Evolutionary conservation across 37 sponge, comb jelly and placozoan genomes (phyloP), one percentile per base, ranked within the genome.

Genomic region (Axinella damicornis): DNA sequence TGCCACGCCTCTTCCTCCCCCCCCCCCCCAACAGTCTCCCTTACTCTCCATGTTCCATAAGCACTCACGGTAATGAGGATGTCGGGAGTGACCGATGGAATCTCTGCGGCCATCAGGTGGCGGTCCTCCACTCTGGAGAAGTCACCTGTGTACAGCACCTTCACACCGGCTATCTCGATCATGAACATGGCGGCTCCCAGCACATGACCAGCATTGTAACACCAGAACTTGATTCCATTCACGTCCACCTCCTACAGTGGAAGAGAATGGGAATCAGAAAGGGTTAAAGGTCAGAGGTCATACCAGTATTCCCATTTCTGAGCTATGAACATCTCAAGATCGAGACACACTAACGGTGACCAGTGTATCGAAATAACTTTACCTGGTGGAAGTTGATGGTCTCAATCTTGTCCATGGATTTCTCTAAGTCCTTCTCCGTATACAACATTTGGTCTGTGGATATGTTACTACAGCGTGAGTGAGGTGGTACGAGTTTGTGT

Each of bases 101-200:
- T 80, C 63, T 98, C 99, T 4, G 99, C 99, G 2, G 99, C 99
- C 96, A 94, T 98, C 36, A 98, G 57, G 71, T 98, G 99, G 15
- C 99, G 52, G 63, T 98, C 99, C 54, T 98, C 99, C 36, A 90
- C 89, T 38, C 99, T 87, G 22, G 97, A 96, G 72, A 98, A 98
- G 88, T 98, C 99, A 13, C 99, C 99, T 35, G 99, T 92, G 79
- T 92, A 96, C 18, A 98, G 79, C 21, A 97, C 54, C 84, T 96
- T 98, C 16, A 98, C 99, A 32, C 99, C 99, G 68, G 99, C 99
- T 63, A 98, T 96, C 80, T 98, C 97, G 21, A 98, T 90, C 95
- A 98, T 90, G 65, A 98, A 96, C 99, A 98, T 98, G 40, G 99
- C 99, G 13, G 99, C 99, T 0, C 99, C 99, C 32, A 98, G 79